Evolutionary conservation across 2,113 vertebrate genomes (phyloP), one percentile per base, ranked within the genome.

Genomic region (Tamias sibiricus): DNA sequence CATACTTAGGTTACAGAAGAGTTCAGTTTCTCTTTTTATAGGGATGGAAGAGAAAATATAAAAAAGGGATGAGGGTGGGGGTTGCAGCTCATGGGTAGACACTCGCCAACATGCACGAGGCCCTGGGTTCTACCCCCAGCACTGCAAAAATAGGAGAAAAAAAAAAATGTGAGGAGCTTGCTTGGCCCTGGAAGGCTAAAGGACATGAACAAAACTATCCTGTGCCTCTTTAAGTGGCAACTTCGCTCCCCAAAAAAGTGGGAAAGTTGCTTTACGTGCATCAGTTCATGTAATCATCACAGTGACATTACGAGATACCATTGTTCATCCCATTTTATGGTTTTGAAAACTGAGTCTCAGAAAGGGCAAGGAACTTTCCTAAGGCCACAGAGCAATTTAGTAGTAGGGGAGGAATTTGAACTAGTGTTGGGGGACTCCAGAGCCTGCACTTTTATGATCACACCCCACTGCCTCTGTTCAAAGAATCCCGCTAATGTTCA

Each of bases 301-400:
- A 49, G 28, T 49, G 80, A 59, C 11, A 20, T 26, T 86, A 42
- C 8, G 37, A 89, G 54, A 5, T 71, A 17, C 47, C 16, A 75
- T 28, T 28, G 9, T 82, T 75, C n/a, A 4, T 17, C 30, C 9
- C 19, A 80, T 64, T 68, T 80, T 64, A 44, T 26, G 80, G 8
- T 59, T 89, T 87, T 69, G 79, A 54, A 95, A 81, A 84, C 47
- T 47, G 71, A 37, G 37, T 81, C 40, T 94, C 75, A 69, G 62
- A 80, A 83, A 75, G 9, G 13, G 13, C 49, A 71, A 82, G 44
- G 37, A 69, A 82, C 9, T 71, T 88, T 42, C 47, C 62, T 19
- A 89, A 80, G 57, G 57, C 26, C 40, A 47, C 19, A 37, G 37
- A 92, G 68, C 40, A 64, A 47, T 44, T 66, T 28, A 49, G 40